Evolutionary conservation across 2,113 vertebrate genomes (phyloP).

Genomic region (Athene noctua): DNA sequence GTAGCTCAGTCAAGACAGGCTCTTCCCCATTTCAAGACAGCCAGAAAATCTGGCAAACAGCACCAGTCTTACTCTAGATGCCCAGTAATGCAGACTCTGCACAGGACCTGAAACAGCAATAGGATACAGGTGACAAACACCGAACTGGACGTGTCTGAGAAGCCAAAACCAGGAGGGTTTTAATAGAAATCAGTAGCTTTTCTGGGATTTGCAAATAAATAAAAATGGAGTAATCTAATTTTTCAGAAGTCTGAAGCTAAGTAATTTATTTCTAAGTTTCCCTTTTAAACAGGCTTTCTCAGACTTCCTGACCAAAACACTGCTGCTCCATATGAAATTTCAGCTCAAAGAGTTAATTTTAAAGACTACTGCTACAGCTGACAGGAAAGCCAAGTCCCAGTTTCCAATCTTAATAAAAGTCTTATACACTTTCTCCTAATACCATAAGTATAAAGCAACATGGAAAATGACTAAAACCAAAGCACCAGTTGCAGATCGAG

Average conservation of each 20-base stretch:
- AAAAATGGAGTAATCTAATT: neutral
- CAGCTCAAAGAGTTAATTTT: neutral
- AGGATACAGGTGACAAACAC: neutral
- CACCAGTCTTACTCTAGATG: neutral
- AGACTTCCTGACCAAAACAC: neutral
- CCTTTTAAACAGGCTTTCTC: neutral
- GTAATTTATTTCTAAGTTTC: neutral
- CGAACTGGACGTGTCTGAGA: neutral
- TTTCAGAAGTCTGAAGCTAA: neutral
- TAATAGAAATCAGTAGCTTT: neutral
- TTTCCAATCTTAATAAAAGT: neutral
- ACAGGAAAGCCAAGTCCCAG: neutral
- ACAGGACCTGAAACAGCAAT: rapidly evolving
- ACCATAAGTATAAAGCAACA: neutral
- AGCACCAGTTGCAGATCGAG: neutral
- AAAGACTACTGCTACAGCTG: neutral
- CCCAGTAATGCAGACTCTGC: neutral
- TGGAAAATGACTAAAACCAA: neutral
- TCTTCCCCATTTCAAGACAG: neutral
- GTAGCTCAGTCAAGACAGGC: neutral
- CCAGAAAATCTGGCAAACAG: neutral
- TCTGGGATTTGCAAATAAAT: neutral
- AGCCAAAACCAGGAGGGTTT: neutral
- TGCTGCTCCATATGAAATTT: neutral
- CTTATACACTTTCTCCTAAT: neutral